These are phyloP conservation scores for Malurus elegans DNA, from an alignment of 2,113 vertebrate species.

Conservation along the genomic window DNA sequence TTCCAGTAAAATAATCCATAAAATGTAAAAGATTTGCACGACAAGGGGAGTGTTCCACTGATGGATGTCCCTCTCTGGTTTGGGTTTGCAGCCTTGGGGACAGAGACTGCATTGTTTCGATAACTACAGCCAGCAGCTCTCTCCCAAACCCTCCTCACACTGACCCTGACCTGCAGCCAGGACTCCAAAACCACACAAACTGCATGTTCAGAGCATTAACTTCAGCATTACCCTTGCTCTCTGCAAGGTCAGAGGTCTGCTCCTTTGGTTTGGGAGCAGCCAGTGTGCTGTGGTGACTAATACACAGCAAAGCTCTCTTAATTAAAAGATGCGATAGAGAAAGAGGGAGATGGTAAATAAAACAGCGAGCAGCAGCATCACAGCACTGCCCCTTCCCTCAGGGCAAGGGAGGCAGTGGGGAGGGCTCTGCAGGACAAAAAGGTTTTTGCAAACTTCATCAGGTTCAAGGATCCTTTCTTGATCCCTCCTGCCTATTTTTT, in stretches of 20 bases:
- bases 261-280: background rate
- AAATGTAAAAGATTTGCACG: background rate
- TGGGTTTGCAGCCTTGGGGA: background rate
- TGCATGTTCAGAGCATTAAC: background rate
- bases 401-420: too few relatives aligned
- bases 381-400: background rate
- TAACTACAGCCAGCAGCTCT: background rate
- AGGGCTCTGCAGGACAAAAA: background rate
- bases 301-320: background rate
- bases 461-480: background rate
- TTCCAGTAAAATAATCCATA: background rate
- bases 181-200: background rate
- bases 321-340: background rate
- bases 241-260: background rate
- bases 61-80: background rate
- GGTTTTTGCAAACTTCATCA: background rate
- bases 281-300: background rate
- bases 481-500: background rate
- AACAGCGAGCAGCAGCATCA: background rate
- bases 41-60: background rate
- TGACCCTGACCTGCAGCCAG: background rate
- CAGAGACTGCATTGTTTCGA: background rate
- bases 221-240: background rate
- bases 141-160: background rate
- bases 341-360: background rate